A percentile compares a stretch with the other conserved stretches of the same genome.
phyloP scores from a whole-genome alignment of 35 echinoderm and acorn worm genomes.

The Patiria miniata region DNA sequence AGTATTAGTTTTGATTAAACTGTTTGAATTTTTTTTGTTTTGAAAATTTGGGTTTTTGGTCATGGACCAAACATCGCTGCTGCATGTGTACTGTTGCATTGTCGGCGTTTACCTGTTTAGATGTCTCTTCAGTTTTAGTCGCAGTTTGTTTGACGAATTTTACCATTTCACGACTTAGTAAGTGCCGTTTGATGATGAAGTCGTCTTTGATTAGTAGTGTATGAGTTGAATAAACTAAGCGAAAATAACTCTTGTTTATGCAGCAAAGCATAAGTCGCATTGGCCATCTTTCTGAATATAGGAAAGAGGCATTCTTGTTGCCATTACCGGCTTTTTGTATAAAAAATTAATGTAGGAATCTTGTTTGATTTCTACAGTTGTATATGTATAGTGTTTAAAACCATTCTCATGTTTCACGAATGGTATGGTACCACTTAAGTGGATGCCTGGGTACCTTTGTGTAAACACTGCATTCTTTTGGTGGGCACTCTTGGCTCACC shows the following conservation, averaged over 20 bases:
- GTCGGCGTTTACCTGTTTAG: background rate
- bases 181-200: background rate
- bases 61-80: background rate
- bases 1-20: background rate
- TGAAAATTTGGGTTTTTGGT: conserved; percentile 1
- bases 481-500: background rate
- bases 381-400: background rate
- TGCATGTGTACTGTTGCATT: conserved; percentile 9
- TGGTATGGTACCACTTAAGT: background rate
- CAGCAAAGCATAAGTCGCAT: background rate
- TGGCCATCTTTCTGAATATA: background rate
- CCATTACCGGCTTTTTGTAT: background rate
- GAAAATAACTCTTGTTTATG: background rate
- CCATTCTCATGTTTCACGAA: background rate
- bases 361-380: conserved; percentile 7
- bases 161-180: background rate
- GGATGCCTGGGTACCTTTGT: background rate
- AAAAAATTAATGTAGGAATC: background rate
- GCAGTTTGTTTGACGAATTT: background rate
- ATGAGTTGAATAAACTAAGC: background rate
- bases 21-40: background rate
- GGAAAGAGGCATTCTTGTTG: background rate
- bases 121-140: background rate
- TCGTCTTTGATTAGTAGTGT: background rate
- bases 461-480: background rate